Percentiles rank a stretch among this genome's conserved stretches.
phyloP scores from a whole-genome alignment of 2,888 invertebrate species.

The Myopa testacea region DNA sequence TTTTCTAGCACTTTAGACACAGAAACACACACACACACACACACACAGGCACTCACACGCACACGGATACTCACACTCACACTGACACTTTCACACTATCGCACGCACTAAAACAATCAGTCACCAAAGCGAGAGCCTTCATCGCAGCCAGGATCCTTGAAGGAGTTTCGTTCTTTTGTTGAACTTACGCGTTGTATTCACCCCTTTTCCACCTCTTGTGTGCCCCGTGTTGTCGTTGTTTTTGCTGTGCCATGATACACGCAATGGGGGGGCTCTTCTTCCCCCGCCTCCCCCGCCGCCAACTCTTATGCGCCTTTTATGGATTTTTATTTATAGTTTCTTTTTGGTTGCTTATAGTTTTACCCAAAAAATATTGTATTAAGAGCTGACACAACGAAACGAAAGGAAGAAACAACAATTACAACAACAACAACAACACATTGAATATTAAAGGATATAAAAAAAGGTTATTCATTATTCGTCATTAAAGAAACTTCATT shows the following conservation, averaged over 20 bases:
- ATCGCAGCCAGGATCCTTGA: neutral
- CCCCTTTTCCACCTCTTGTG: neutral
- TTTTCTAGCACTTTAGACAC: slow-evolving; percentile 1
- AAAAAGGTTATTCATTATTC: slow-evolving; percentile 28
- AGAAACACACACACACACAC: too few species aligned
- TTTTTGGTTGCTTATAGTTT: slow-evolving; percentile 13
- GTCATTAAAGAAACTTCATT: slow-evolving; percentile 22
- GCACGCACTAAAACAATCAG: too few species aligned
- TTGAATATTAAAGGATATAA: neutral
- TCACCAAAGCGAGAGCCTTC: too few species aligned
- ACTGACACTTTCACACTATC: too few species aligned
- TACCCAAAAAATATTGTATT: neutral
- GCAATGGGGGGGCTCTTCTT: slow-evolving; percentile 8
- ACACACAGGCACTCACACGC: too few species aligned
- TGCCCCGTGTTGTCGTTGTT: neutral
- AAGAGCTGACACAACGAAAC: neutral
- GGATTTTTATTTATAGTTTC: neutral
- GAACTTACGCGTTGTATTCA: neutral
- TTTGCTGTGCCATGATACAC: slow-evolving; percentile 13
- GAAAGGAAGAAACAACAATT: too few species aligned
- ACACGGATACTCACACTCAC: neutral
- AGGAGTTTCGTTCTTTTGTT: slow-evolving; percentile 18
- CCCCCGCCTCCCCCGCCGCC: neutral
- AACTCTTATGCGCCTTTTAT: neutral
- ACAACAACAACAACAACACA: too few species aligned